Evolutionary conservation across 64 coral and sea anemone species (phyloP).

Genomic region (Orbicella faveolata): DNA sequence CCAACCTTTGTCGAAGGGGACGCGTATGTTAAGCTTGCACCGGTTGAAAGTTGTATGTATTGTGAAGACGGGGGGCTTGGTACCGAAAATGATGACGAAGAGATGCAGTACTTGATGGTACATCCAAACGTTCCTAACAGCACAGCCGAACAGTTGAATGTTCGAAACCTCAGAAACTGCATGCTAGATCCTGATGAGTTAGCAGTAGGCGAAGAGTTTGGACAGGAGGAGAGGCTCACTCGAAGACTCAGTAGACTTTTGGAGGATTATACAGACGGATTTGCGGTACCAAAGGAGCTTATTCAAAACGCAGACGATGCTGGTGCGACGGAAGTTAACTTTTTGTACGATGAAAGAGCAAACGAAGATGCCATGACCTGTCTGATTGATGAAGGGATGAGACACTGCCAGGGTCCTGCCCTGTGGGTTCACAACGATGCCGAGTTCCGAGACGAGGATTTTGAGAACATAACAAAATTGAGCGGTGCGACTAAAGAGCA

Average conservation of each 20-base stretch:
- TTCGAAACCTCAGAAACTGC: conserved; percentile 66
- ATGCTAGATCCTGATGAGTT: conserved; percentile 77
- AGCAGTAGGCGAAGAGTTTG: conserved; percentile 61
- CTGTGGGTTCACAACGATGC: conserved; percentile 85
- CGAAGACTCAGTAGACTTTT: conserved; percentile 62
- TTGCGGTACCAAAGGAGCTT: conserved; percentile 84
- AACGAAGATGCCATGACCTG: conserved; percentile 44
- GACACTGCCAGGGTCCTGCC: conserved; percentile 73
- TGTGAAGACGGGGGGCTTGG: conserved; percentile 70
- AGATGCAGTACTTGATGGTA: conserved; percentile 32
- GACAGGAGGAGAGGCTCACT: conserved; percentile 75
- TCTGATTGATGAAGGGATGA: conserved; percentile 73
- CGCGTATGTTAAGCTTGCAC: conserved; percentile 39
- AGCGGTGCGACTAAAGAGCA: conserved; percentile 53
- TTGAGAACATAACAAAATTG: conserved; percentile 78
- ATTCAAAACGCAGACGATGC: conserved; percentile 97
- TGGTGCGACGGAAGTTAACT: conserved; percentile 71
- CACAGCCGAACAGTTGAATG: conserved; percentile 61
- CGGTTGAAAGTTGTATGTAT: conserved; percentile 73
- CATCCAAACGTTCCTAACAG: conserved; percentile 64
- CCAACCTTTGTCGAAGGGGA: conserved; percentile 63
- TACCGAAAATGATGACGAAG: conserved; percentile 46
- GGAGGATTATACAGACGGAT: conserved; percentile 84
- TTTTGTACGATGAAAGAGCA: conserved; percentile 74
- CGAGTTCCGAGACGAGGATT: conserved; percentile 65